A percentile compares a stretch with the other conserved stretches of the same genome.
Conservation (phyloP, 1,140 invertebrate species). For the Dendrolimus kikuchii region DNA sequence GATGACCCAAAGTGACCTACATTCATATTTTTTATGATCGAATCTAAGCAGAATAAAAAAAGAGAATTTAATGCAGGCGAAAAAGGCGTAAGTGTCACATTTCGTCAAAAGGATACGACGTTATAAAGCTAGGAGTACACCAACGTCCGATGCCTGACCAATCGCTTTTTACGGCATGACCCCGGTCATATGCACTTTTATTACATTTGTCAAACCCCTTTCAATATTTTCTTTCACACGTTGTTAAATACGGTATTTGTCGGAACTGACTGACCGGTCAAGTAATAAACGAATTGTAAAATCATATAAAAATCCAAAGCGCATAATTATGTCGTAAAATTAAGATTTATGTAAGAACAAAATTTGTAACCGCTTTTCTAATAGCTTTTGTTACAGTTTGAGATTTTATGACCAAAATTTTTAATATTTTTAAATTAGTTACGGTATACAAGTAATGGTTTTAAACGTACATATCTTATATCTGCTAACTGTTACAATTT, state of each 20-base stretch:
- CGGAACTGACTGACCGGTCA: constrained; percentile 39
- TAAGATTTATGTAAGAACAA: constrained; percentile 48
- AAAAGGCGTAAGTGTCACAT: no score
- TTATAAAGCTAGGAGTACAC: no score
- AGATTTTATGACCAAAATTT: no score
- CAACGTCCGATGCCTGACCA: constrained; percentile 56
- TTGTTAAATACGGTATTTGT: constrained; percentile 57
- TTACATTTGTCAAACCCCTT: constrained; percentile 40
- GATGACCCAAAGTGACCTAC: constrained; percentile 56
- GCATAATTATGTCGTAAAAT: constrained; percentile 65
- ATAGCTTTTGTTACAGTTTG: no score
- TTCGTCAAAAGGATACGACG: no score
- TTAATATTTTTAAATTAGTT: no score
- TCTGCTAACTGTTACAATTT: no score
- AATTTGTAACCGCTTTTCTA: neutral
- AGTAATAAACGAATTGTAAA: constrained; percentile 48
- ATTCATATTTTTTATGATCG: no score
- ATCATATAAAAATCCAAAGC: constrained; percentile 21
- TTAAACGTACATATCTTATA: no score
- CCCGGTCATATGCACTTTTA: constrained; percentile 42
- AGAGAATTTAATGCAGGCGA: no score
- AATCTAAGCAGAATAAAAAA: no score
- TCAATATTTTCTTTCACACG: constrained; percentile 65
- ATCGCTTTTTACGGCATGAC: constrained; percentile 50
- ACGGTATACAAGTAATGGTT: no score